Percentiles rank a stretch among this genome's conserved stretches.
These are phyloP conservation scores for Opisthocomus hoazin DNA, from an alignment of 2,113 vertebrate species.

Conservation along the genomic window DNA sequence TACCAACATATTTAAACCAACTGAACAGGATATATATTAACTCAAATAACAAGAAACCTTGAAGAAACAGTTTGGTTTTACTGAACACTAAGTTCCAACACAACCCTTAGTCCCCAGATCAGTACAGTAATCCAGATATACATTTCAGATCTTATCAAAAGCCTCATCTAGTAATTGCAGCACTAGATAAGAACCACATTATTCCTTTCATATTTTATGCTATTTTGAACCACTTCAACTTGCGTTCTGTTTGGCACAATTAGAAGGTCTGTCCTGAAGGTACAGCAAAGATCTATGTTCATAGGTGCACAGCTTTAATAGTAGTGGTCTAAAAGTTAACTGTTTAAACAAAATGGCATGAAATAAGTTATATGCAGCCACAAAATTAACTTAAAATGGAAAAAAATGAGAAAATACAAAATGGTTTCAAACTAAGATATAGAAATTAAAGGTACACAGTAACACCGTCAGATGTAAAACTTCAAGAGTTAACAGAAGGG, in stretches of 20 bases:
- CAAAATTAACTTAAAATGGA: background rate
- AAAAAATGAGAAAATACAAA: fast-evolving
- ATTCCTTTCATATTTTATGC: background rate
- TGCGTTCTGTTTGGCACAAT: background rate
- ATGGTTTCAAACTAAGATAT: background rate
- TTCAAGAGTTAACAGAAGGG: background rate
- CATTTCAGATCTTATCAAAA: background rate
- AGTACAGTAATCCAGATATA: background rate
- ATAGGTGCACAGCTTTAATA: background rate
- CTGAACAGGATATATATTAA: background rate
- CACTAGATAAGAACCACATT: background rate
- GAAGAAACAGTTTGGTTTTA: background rate
- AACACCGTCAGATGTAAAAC: background rate
- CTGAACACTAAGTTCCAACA: background rate
- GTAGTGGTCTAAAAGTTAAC: background rate
- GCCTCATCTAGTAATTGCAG: background rate
- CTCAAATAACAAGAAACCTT: background rate
- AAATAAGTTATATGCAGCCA: background rate
- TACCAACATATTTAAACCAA: background rate
- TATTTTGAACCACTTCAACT: background rate
- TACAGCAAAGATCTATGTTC: background rate
- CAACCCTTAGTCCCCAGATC: background rate
- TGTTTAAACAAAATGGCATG: background rate
- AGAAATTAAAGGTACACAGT: background rate
- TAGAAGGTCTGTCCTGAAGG: background rate